phyloP scores from a whole-genome alignment of 1,140 invertebrate species.

The Eciton burchellii region DNA sequence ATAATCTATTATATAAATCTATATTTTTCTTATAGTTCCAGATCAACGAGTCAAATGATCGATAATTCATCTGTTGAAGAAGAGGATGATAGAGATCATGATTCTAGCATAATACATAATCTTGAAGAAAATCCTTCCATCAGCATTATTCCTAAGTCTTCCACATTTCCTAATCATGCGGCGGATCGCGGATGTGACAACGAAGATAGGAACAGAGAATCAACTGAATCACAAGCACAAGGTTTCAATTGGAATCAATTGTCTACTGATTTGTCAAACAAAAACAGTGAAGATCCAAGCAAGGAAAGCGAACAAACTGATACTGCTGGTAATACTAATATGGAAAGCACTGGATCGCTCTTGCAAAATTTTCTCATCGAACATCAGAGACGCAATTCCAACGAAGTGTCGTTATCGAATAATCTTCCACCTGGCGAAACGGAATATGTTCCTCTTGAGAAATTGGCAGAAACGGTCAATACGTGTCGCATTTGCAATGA shows the following conservation, averaged over 20 bases:
- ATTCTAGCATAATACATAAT: constrained; percentile 66
- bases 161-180: constrained; percentile 67
- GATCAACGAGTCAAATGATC: constrained; percentile 70
- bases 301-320: constrained; percentile 65
- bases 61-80: constrained; percentile 63
- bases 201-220: constrained; percentile 62
- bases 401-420: constrained; percentile 73
- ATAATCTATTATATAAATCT: not conserved
- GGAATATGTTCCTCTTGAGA: constrained; percentile 85
- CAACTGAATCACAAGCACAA: constrained; percentile 25
- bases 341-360: constrained; percentile 74
- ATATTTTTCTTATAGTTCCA: constrained; percentile 68
- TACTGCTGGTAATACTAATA: constrained; percentile 57
- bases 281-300: constrained; percentile 51
- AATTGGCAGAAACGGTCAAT: constrained; percentile 82
- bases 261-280: constrained; percentile 70
- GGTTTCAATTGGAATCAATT: constrained; percentile 79
- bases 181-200: constrained; percentile 40
- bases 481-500: constrained; percentile 85
- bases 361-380: constrained; percentile 83
- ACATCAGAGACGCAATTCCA: constrained; percentile 81
- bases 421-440: constrained; percentile 76
- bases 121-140: constrained; percentile 75
- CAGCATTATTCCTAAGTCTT: constrained; percentile 75
- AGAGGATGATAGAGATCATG: constrained; percentile 65